Evolutionary conservation across 2,113 vertebrate genomes (phyloP), one percentile per base, ranked within the genome.

Genomic region (Ramphastos sulfuratus): DNA sequence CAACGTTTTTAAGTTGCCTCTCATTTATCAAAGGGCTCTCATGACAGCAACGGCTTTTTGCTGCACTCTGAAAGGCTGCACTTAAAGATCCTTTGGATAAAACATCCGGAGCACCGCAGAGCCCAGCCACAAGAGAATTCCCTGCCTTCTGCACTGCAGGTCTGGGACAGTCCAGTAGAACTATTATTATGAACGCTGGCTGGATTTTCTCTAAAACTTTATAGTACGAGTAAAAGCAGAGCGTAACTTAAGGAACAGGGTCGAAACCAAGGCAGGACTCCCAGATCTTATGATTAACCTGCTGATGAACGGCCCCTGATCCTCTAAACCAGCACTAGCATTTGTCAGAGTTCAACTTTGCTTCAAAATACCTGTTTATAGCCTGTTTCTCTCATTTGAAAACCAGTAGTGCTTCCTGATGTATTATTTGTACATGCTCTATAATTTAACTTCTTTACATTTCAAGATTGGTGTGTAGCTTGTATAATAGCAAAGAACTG

Each of bases 71-170:
- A 33, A 77, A 70, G 28, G 31, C 31, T 52, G 28, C 8, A 15
- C 2, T 37, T 6, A 5, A 25, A 65, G 39, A 44, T 44, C 35
- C 35, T 48, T 37, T 3, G 1, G 37, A 24, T 2, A 1, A n/a
- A 74, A 33, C 55, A 65, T 18, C 30, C 8, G 0, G 63, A 82
- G 58, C 27, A 28, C 39, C 37, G 72, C 63, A 66, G 56, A 65
- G 46, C 52, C 30, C 35, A 70, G 3, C 12, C 33, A n/a, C 30
- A 35, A 23, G 19, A 55, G 37, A 77, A 66, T 5, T 54, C 55
- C 25, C 60, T 30, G 10, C 61, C 33, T 60, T 30, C 24, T 33
- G 55, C 50, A 31, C 59, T 37, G 79, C 33, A 67, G 17, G 2
- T 13, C 6, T 60, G 31, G 37, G 12, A 28, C 72, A 88, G 39